Evolutionary conservation across 2,888 invertebrate genomes (phyloP).

Genomic region (Drosophila melanocephala): DNA sequence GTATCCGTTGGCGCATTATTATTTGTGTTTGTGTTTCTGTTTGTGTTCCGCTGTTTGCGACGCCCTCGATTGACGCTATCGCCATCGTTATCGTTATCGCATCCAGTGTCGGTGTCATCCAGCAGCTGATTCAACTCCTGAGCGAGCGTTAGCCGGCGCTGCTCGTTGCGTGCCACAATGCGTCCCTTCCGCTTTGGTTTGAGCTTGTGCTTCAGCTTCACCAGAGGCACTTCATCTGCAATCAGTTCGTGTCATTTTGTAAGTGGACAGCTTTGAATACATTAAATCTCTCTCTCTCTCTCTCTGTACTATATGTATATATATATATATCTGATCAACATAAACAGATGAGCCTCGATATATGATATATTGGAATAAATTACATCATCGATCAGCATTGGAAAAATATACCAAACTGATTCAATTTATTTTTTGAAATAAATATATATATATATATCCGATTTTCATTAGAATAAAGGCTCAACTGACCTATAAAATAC

Average conservation of each 20-base stretch:
- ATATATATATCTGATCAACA: not conserved
- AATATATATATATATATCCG: too few species aligned
- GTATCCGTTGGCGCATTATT: conserved; percentile 16
- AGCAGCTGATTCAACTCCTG: conserved; percentile 62
- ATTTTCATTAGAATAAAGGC: not conserved
- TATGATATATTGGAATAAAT: not conserved
- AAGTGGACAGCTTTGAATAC: not conserved
- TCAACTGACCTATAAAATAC: not conserved
- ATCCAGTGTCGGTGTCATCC: conserved; percentile 24
- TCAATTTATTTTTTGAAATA: too few species aligned
- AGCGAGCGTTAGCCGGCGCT: conserved; percentile 33
- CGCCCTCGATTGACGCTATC: conserved; percentile 18
- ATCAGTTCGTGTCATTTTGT: not conserved
- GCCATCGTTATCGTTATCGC: not conserved
- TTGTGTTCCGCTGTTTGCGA: conserved; percentile 28
- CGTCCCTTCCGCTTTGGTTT: conserved; percentile 54
- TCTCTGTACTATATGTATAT: too few species aligned
- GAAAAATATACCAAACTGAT: not conserved
- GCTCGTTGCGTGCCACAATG: conserved; percentile 7
- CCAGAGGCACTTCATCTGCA: conserved; percentile 66
- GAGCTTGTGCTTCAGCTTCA: conserved; percentile 60
- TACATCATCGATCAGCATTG: not conserved
- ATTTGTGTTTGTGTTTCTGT: not conserved
- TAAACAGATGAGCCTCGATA: not conserved
- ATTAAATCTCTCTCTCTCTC: not conserved